Conservation (phyloP, 2,113 vertebrate species). For the Pongo abelii region DNA sequence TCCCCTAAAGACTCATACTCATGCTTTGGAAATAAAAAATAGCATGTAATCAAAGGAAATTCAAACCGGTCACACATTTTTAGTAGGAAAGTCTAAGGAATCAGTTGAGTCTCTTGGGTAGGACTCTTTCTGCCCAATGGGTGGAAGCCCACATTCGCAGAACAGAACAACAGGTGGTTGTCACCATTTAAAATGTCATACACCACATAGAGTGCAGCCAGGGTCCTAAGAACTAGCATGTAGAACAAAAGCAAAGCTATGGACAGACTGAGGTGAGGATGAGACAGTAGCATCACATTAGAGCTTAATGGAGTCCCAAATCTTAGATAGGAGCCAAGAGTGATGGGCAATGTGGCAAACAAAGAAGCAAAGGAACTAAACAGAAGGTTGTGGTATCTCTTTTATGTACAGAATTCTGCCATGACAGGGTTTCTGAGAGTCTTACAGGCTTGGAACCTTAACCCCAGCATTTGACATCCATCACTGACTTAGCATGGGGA, state of each 20-base stretch:
- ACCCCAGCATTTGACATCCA: not conserved
- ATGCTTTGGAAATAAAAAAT: not conserved
- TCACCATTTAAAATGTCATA: not conserved
- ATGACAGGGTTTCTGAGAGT: not conserved
- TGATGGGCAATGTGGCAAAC: not conserved
- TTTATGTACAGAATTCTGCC: not conserved
- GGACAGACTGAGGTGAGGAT: not conserved
- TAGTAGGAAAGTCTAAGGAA: not conserved
- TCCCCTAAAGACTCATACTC: not conserved
- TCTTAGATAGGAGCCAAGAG: not conserved
- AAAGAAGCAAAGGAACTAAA: not conserved
- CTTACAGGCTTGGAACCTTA: not conserved
- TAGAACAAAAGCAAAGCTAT: not conserved
- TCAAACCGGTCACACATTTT: not conserved
- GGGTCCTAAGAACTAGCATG: not conserved
- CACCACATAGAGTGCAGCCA: not conserved
- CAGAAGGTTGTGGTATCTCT: rapidly evolving
- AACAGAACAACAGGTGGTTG: not conserved
- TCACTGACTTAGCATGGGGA: not conserved
- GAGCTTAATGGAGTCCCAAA: not conserved
- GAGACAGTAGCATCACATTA: not conserved
- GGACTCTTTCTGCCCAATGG: too few species aligned
- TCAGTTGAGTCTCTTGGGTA: not conserved
- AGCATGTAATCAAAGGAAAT: not conserved
- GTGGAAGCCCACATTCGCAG: too few species aligned